Conservation (phyloP, 2,888 invertebrate species). For the Sicus ferrugineus region DNA sequence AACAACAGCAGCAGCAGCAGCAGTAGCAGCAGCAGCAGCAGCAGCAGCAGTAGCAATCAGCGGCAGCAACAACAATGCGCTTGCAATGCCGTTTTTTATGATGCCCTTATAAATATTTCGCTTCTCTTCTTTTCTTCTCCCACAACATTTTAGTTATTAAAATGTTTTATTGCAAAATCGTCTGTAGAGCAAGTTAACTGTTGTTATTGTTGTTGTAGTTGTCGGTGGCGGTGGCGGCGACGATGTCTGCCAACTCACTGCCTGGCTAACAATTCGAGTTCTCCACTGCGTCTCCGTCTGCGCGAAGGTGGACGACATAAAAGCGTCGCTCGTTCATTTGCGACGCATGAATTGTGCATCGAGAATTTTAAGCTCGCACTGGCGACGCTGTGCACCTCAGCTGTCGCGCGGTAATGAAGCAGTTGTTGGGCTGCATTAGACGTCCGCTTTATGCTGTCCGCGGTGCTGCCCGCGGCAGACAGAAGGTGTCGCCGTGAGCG, state of each 20-base stretch:
- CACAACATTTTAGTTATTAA: slow-evolving; percentile 20
- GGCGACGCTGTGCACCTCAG: not conserved
- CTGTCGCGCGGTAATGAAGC: slow-evolving; percentile 6
- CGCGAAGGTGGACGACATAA: slow-evolving; percentile 19
- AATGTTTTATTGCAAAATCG: slow-evolving; percentile 7
- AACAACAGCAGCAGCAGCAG: not conserved
- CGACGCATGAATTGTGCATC: slow-evolving; percentile 10
- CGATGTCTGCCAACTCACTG: not conserved
- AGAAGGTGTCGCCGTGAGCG: not conserved
- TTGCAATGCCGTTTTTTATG: no score
- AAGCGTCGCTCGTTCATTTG: slow-evolving; percentile 31
- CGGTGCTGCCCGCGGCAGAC: no score
- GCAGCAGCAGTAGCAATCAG: no score
- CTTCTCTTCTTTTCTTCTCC: no score
- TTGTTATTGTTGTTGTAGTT: slow-evolving; percentile 5
- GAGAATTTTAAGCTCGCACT: not conserved
- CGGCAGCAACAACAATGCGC: not conserved
- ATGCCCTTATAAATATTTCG: no score
- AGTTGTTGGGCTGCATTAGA: slow-evolving; percentile 16
- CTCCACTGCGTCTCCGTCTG: not conserved
- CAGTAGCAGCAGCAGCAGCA: not conserved
- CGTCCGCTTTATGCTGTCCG: not conserved
- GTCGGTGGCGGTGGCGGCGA: not conserved
- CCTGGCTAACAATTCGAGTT: not conserved
- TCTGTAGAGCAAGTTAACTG: not conserved